A percentile compares a stretch with the other conserved stretches of the same genome.
These are phyloP conservation scores for Diploptera punctata DNA, from an alignment of 2,888 invertebrate species.

Conservation along the genomic window DNA sequence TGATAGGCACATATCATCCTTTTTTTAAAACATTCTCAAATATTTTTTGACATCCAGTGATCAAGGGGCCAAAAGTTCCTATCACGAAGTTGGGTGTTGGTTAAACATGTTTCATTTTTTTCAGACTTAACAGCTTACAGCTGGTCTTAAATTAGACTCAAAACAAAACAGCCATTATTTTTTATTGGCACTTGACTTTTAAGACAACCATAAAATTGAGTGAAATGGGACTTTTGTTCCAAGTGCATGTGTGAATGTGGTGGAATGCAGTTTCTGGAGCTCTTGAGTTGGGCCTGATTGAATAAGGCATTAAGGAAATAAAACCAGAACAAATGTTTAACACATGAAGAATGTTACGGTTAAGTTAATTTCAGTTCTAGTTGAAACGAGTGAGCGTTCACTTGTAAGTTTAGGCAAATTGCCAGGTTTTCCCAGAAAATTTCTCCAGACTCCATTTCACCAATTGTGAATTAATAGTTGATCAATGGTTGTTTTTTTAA, in stretches of 20 bases:
- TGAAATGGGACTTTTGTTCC: conserved; percentile 1
- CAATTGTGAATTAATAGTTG: no score
- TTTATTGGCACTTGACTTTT: no score
- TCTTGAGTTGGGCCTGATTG: background rate
- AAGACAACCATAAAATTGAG: background rate
- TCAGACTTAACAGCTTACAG: background rate
- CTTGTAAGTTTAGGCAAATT: background rate
- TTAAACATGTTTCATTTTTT: no score
- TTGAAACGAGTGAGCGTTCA: background rate
- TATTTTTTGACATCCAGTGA: background rate
- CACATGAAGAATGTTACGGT: background rate
- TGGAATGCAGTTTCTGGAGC: background rate
- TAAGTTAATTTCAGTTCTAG: no score
- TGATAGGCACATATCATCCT: no score
- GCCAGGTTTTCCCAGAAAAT: background rate
- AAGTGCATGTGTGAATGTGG: background rate
- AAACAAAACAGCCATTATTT: background rate
- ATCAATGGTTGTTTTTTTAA: no score
- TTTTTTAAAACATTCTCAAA: no score
- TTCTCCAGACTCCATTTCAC: background rate
- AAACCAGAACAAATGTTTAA: no score
- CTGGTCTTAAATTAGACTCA: background rate
- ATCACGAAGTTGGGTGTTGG: background rate
- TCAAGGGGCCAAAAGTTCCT: conserved; percentile 2
- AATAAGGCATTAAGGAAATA: background rate